Conservation (phyloP, 2,888 invertebrate species). For the Clitarchus hookeri region DNA sequence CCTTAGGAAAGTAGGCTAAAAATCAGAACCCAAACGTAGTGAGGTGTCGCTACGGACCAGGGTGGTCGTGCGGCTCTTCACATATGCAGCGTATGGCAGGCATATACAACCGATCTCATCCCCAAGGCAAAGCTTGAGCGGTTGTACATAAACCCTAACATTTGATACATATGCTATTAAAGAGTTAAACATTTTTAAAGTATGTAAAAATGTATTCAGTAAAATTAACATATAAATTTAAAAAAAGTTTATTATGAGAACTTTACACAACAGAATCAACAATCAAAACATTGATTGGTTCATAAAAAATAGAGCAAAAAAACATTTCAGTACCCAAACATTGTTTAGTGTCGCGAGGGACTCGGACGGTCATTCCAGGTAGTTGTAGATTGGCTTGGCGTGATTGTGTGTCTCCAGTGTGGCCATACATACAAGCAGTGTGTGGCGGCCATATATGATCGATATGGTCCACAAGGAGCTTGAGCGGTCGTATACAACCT, state of each 20-base stretch:
- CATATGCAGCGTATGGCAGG: background rate
- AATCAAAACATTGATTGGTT: background rate
- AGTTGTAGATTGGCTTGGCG: background rate
- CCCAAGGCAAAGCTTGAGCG: background rate
- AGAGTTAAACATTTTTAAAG: background rate
- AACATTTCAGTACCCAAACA: background rate
- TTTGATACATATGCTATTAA: background rate
- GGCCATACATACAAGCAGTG: background rate
- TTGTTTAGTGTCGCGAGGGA: background rate
- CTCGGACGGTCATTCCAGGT: background rate
- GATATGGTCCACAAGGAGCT: background rate
- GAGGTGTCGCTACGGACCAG: too few species aligned
- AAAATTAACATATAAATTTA: background rate
- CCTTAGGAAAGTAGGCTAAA: too few species aligned
- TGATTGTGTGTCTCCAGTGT: background rate
- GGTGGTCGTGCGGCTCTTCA: too few species aligned
- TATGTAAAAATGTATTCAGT: background rate
- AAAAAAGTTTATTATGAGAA: background rate
- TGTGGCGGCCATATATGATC: background rate
- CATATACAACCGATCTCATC: background rate
- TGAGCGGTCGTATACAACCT: background rate
- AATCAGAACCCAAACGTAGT: too few species aligned
- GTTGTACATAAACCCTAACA: background rate
- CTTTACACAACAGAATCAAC: background rate
- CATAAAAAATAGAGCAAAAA: background rate